phyloP scores from a whole-genome alignment of 2,888 invertebrate species.

The Pecten maximus region DNA sequence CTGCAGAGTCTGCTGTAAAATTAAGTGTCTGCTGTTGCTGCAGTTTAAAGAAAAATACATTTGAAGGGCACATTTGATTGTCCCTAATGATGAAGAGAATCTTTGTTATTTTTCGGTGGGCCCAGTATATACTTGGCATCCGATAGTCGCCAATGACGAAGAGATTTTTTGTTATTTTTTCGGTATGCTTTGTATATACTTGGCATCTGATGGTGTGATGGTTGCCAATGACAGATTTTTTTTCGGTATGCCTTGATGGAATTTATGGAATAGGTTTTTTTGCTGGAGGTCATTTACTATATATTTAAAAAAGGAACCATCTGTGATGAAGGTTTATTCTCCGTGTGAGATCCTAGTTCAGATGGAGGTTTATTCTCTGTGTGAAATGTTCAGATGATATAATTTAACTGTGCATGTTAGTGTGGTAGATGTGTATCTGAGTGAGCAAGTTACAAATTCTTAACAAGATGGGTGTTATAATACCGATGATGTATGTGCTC shows the following conservation, averaged over 20 bases:
- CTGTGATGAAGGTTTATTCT: background rate
- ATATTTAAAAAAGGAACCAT: background rate
- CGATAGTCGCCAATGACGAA: no score
- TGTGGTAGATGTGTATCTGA: background rate
- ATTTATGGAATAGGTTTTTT: background rate
- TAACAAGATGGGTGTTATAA: background rate
- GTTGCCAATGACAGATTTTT: background rate
- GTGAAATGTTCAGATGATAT: background rate
- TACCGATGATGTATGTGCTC: background rate
- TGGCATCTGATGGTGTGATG: background rate
- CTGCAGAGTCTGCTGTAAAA: background rate
- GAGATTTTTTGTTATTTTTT: no score
- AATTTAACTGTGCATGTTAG: conserved; percentile 30
- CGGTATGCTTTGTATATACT: no score
- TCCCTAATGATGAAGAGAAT: no score
- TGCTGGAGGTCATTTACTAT: background rate
- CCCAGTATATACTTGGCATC: no score
- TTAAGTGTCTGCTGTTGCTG: background rate
- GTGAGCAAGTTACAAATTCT: background rate
- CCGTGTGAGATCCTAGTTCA: background rate
- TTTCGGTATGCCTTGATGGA: background rate
- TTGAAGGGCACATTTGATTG: no score
- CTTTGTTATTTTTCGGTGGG: no score
- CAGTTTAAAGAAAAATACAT: no score
- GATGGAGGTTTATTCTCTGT: background rate